These are phyloP conservation scores for Drosophila neocordata DNA, from an alignment of 1,140 invertebrate genomes.

Conservation along the genomic window DNA sequence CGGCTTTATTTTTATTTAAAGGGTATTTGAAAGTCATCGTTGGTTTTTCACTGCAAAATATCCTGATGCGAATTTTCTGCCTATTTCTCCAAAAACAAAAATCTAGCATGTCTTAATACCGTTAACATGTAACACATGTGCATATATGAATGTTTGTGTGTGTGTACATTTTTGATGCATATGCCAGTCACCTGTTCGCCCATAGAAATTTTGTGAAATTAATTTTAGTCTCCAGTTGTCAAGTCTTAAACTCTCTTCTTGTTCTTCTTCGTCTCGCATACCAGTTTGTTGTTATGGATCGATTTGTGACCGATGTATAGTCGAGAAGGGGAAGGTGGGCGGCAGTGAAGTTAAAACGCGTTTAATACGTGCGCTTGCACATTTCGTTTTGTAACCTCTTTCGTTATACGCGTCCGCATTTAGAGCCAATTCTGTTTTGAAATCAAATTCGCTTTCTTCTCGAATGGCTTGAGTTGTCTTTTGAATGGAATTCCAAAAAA, in stretches of 20 bases:
- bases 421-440: slow-evolving; percentile 67
- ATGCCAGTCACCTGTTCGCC: slow-evolving; percentile 22
- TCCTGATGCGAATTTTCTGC: slow-evolving; percentile 34
- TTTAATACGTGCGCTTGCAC: slow-evolving; percentile 73
- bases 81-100: slow-evolving; percentile 48
- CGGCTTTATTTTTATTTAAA: too few species aligned
- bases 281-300: slow-evolving; percentile 51
- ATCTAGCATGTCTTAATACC: slow-evolving; percentile 41
- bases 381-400: slow-evolving; percentile 77
- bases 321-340: slow-evolving; percentile 4
- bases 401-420: slow-evolving; percentile 59
- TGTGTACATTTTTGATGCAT: neutral
- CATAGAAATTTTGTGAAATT: slow-evolving; percentile 61
- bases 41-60: slow-evolving; percentile 1
- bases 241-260: slow-evolving; percentile 27
- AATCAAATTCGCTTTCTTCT: slow-evolving; percentile 78
- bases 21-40: too few species aligned
- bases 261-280: slow-evolving; percentile 56
- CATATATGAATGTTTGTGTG: slow-evolving; percentile 50
- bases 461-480: slow-evolving; percentile 41
- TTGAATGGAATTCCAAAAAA: slow-evolving; percentile 57
- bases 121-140: slow-evolving; percentile 40
- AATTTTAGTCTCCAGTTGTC: slow-evolving; percentile 34
- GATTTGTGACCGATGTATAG: neutral
- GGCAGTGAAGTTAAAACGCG: slow-evolving; percentile 66